Conservation (phyloP, 2,888 invertebrate species). For the Lasius platythorax region DNA sequence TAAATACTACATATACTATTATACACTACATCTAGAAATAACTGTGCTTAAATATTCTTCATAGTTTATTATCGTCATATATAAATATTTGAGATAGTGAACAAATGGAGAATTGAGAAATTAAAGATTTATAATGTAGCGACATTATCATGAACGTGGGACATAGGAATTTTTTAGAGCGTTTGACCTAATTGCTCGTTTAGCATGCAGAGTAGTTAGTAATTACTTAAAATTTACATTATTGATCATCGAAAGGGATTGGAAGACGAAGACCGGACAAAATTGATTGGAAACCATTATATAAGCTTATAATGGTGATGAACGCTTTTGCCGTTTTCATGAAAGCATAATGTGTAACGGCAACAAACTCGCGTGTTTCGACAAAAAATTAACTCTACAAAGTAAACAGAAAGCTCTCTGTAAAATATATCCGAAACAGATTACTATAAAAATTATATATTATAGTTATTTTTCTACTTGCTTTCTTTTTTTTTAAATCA, state of each 20-base stretch:
- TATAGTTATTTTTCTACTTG: neutral
- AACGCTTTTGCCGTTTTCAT: neutral
- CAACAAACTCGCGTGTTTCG: constrained; percentile 3
- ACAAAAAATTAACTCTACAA: constrained; percentile 4
- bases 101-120: neutral
- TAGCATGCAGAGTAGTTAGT: constrained; percentile 39
- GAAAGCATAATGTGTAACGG: neutral
- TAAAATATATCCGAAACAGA: neutral
- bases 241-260: constrained; percentile 31
- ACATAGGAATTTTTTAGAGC: constrained; percentile 14
- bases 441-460: neutral
- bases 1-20: neutral
- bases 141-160: neutral
- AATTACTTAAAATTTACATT: constrained; percentile 53
- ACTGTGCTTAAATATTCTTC: neutral
- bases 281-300: constrained; percentile 41
- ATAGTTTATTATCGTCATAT: neutral
- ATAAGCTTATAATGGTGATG: constrained; percentile 31
- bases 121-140: constrained; percentile 7
- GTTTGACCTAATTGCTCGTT: constrained; percentile 27
- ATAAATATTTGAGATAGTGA: neutral
- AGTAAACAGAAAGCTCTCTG: neutral
- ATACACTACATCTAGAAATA: neutral
- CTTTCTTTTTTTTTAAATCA: neutral
- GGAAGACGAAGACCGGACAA: constrained; percentile 11